phyloP scores from a whole-genome alignment of 2,113 vertebrate species.

The Hydrochoerus hydrochaeris region DNA sequence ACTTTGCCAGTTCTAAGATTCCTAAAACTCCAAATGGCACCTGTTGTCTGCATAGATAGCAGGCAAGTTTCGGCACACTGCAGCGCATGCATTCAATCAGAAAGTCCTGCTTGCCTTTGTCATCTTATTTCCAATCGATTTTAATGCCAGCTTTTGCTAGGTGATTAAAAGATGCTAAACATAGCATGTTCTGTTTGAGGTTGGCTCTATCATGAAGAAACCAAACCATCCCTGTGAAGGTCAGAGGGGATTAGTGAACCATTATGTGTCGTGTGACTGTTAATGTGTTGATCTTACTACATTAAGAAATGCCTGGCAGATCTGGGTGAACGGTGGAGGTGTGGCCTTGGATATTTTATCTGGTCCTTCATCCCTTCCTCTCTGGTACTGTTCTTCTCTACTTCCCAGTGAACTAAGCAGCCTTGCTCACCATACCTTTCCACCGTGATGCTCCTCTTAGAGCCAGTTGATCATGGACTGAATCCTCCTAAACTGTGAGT shows the following conservation, averaged over 20 bases:
- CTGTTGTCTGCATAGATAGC: background rate
- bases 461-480: background rate
- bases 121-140: background rate
- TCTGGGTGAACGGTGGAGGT: background rate
- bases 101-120: background rate
- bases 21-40: background rate
- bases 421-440: no score
- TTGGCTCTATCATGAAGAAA: background rate
- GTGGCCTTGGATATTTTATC: background rate
- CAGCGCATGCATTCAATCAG: accelerated
- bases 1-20: background rate
- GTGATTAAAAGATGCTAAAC: background rate
- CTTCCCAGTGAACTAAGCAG: background rate
- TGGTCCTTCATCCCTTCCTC: background rate
- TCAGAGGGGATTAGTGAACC: background rate
- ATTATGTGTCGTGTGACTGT: accelerated
- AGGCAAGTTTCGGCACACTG: accelerated
- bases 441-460: background rate
- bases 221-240: background rate
- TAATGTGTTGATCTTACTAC: background rate
- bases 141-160: background rate
- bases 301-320: background rate
- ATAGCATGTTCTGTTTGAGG: background rate
- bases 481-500: background rate
- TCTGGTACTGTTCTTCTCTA: background rate